Evolutionary conservation across 2,888 invertebrate genomes (phyloP).

Genomic region (Luperina testacea): DNA sequence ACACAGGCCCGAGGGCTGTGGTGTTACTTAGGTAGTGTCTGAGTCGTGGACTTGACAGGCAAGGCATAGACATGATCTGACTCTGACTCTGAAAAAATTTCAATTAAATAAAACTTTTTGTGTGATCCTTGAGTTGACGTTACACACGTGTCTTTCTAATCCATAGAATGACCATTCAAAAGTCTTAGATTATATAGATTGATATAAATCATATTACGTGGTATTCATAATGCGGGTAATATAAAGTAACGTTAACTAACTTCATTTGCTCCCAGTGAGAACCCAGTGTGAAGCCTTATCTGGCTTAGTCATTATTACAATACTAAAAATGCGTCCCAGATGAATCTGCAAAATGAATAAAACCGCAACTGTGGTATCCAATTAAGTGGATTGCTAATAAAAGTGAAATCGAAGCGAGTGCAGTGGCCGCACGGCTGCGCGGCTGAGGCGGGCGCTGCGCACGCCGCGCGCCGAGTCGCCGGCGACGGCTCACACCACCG

Average conservation of each 20-base stretch:
- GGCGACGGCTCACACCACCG: constrained; percentile 54
- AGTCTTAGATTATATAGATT: constrained; percentile 25
- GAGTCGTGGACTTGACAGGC: background rate
- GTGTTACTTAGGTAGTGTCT: background rate
- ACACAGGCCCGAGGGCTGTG: background rate
- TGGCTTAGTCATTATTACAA: constrained; percentile 65
- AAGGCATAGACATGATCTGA: background rate
- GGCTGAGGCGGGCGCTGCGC: constrained; percentile 61
- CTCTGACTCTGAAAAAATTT: background rate
- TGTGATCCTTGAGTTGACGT: background rate
- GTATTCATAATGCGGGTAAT: constrained; percentile 25
- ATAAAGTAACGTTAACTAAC: constrained; percentile 27
- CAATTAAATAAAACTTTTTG: background rate
- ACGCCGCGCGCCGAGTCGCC: constrained; percentile 30
- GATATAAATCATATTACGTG: constrained; percentile 28
- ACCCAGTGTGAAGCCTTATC: constrained; percentile 41
- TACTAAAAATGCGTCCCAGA: constrained; percentile 78
- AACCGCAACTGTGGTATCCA: constrained; percentile 89
- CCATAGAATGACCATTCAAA: constrained; percentile 6
- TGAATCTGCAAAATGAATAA: constrained; percentile 88
- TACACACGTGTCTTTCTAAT: background rate
- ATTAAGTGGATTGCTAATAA: constrained; percentile 90
- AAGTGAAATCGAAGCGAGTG: constrained; percentile 90
- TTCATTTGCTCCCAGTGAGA: constrained; percentile 46
- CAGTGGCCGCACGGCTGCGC: constrained; percentile 83